Conservation (phyloP, 2,113 vertebrate species). For the Dicrurus megarhynchus region DNA sequence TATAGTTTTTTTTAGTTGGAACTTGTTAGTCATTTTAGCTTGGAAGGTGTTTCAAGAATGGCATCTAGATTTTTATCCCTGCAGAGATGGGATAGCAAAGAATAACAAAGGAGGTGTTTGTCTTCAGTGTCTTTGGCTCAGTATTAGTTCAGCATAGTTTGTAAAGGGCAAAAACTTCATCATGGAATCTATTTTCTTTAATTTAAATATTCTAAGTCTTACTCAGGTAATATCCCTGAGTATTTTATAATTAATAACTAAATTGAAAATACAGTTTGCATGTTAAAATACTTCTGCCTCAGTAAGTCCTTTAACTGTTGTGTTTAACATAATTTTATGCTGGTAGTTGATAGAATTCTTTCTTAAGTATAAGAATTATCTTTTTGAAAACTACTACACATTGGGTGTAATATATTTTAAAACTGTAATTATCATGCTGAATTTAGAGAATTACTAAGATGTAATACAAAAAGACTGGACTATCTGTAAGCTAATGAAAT, state of each 20-base stretch:
- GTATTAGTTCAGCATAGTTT: not conserved
- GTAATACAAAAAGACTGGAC: not conserved
- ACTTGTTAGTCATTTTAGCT: constrained; percentile 43
- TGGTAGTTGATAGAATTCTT: not conserved
- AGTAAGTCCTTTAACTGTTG: not conserved
- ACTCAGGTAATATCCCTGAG: not conserved
- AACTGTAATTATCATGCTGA: not conserved
- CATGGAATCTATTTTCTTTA: not conserved
- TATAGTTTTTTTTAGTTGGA: constrained; percentile 46
- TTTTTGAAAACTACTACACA: not conserved
- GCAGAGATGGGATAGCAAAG: not conserved
- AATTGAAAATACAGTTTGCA: not conserved
- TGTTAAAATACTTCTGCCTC: not conserved
- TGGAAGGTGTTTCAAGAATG: constrained; percentile 28
- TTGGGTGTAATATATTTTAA: not conserved
- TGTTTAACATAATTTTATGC: not conserved
- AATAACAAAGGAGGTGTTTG: not conserved
- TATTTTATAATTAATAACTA: not conserved
- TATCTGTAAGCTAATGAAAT: not conserved
- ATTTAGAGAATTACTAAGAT: not conserved
- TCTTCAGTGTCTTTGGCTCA: not conserved
- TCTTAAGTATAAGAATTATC: not conserved
- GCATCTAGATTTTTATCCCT: constrained; percentile 19
- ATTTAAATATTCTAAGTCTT: not conserved
- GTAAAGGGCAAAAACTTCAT: not conserved